Base-by-base conservation (phyloP, 2,888 invertebrate species). In the Oxystoma pomonae region DNA sequence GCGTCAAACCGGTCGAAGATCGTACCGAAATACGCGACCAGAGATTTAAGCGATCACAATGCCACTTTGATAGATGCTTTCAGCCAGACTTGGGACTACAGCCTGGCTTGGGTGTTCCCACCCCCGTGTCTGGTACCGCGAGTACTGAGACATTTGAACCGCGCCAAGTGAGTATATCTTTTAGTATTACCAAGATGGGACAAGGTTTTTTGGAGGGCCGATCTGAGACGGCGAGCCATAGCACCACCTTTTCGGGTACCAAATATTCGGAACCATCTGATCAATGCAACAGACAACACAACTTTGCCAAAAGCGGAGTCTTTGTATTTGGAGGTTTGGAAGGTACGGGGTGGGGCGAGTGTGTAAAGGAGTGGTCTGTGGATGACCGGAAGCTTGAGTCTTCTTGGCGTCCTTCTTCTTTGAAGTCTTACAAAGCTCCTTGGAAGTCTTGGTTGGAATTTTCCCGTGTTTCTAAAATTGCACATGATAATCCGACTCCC, bases 41-140 rank as follows among this genome's bases (percentile, higher is more conserved):
- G 57, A 50, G 57, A 65, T 59, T 60, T 58, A 2, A 58, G 56
- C 20, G 67, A 70, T 17, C 55, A 7, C 1, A 16, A 57, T 16
- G 64, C 68, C 16, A 2, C 18, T 1, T 70, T 66, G 59, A 66
- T 57, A 50, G 60, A 70, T 55, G 68, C 68, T 2, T 70, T 70
- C 65, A 70, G 68, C 65, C 60, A 60, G 49, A 53, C 18, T 16
- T 70, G 70, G 69, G 49, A 63, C 18, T 68, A 58, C 62, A 9
- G 16, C 16, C 57, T 70, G n/a, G 67, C 69, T 0, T 76, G 75
- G 69, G 59, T 74, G 3, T 75, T 76, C 57, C 73, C 75, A 1
- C 75, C 75, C 2, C 75, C 74, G 5, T 58, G 63, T 5, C 64
- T 73, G 17, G 69, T 73, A 5, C 73, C 74, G 1, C 51, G 63